Conservation (phyloP, 2,113 vertebrate genomes). For the Psilopsiagon aymara region DNA sequence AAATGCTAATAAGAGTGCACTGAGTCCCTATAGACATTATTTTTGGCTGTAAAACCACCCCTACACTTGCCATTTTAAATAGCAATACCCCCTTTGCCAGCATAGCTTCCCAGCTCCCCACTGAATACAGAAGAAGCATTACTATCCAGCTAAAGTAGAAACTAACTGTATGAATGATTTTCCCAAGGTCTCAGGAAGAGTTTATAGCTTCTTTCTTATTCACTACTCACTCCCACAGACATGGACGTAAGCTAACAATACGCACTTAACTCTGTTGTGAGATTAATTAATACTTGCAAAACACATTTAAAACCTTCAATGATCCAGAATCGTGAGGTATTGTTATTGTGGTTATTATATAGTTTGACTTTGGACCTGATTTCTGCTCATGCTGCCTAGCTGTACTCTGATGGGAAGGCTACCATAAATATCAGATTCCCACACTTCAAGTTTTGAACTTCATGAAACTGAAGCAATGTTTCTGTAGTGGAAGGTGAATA, state of each 20-base stretch:
- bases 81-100: neutral
- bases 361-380: neutral
- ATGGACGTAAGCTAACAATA: neutral
- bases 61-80: neutral
- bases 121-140: neutral
- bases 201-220: neutral
- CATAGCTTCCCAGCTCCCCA: neutral
- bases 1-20: neutral
- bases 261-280: neutral
- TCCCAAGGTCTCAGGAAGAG: neutral
- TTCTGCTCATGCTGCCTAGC: neutral
- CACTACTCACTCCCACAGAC: neutral
- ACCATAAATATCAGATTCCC: neutral
- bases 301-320: neutral
- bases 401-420: neutral
- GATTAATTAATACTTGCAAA: neutral
- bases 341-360: neutral
- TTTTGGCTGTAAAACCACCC: constrained; percentile 10
- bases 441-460: neutral
- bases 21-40: neutral
- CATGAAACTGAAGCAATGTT: neutral
- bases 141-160: neutral
- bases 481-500: neutral
- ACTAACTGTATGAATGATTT: neutral
- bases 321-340: neutral